Percentiles rank a stretch among this genome's conserved stretches.
Evolutionary conservation across 2,113 vertebrate genomes (phyloP).

Genomic region (Brachirus orientalis): DNA sequence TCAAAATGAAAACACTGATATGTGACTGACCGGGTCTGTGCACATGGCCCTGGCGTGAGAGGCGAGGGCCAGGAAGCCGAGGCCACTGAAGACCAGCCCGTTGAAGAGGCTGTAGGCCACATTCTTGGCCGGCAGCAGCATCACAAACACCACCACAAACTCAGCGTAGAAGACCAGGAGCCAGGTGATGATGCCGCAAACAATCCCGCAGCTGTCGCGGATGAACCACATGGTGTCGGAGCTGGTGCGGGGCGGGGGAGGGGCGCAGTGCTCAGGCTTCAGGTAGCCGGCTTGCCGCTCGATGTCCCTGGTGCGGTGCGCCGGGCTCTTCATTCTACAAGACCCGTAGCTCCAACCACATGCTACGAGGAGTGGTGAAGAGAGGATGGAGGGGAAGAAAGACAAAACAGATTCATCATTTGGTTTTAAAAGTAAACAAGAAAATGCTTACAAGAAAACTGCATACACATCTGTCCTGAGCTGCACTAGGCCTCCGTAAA

Average conservation of each 20-base stretch:
- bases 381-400: conserved; percentile 22
- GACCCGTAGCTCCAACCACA: conserved; percentile 83
- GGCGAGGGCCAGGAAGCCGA: conserved; percentile 94
- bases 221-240: conserved; percentile 95
- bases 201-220: conserved; percentile 95
- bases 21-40: conserved; percentile 94
- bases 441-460: too few relatives aligned
- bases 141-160: conserved; percentile 96
- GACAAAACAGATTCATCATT: neutral
- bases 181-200: conserved; percentile 96
- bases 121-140: conserved; percentile 92
- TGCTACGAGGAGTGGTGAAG: conserved; percentile 68
- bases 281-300: conserved; percentile 95
- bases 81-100: conserved; percentile 90
- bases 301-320: conserved; percentile 93
- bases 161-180: conserved; percentile 95
- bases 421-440: neutral
- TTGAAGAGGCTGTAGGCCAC: conserved; percentile 91
- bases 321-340: conserved; percentile 89
- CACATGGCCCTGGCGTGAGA: conserved; percentile 97
- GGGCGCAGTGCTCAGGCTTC: conserved; percentile 91
- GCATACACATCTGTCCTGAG: too few relatives aligned
- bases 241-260: conserved; percentile 82
- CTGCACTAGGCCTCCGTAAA: too few relatives aligned
- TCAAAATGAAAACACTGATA: neutral